A percentile compares a stretch with the other conserved stretches of the same genome.
phyloP scores from a whole-genome alignment of 1,140 invertebrate species.

The Magallana angulata region DNA sequence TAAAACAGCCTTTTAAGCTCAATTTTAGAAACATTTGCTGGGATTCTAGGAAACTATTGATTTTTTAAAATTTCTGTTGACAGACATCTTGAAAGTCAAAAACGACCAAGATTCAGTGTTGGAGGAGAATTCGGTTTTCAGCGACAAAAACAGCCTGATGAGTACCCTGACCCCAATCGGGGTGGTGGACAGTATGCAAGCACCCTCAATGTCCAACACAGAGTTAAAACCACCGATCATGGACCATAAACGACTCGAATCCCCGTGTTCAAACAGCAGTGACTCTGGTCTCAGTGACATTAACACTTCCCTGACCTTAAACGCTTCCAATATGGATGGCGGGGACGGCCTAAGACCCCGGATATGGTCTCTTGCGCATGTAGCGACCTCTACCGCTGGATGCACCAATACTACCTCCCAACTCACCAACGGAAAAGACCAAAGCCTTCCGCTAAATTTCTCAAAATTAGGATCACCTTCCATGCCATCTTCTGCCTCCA shows the following conservation, averaged over 20 bases:
- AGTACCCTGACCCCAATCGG: slow-evolving; percentile 46
- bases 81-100: slow-evolving; percentile 44
- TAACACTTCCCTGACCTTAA: slow-evolving; percentile 67
- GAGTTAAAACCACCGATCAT: slow-evolving; percentile 53
- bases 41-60: no score
- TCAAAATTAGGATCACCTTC: slow-evolving; percentile 52
- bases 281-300: slow-evolving; percentile 76
- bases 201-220: slow-evolving; percentile 7
- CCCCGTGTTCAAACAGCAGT: slow-evolving; percentile 75
- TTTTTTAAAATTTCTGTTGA: neutral
- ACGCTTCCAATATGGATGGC: slow-evolving; percentile 55
- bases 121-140: neutral
- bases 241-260: slow-evolving; percentile 69
- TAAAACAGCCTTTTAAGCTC: no score
- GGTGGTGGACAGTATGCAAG: neutral
- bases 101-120: slow-evolving; percentile 30
- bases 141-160: slow-evolving; percentile 14
- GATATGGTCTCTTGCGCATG: slow-evolving; percentile 98
- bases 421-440: slow-evolving; percentile 45
- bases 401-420: slow-evolving; percentile 53
- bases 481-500: slow-evolving; percentile 46
- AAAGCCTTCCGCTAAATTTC: slow-evolving; percentile 54
- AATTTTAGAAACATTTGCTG: no score
- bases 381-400: slow-evolving; percentile 91
- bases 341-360: slow-evolving; percentile 89